Percentiles rank a stretch among this genome's conserved stretches.
Conservation (phyloP, 2,797 vertebrate species). For the Antennarius maculatus region DNA sequence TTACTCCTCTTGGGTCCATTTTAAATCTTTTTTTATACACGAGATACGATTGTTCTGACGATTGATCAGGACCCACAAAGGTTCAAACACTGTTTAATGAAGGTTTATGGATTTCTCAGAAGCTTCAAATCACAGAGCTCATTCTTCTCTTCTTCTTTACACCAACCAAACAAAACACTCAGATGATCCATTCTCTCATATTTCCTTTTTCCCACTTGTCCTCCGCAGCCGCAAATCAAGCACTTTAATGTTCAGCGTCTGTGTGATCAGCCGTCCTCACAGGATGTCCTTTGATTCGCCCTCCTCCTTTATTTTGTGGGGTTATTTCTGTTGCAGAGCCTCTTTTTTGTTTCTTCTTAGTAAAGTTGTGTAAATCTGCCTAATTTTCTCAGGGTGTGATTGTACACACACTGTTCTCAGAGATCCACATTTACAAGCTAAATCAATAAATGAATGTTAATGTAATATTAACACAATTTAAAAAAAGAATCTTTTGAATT, state of each 20-base stretch:
- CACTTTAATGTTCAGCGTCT: conserved; percentile 26
- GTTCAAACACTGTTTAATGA: conserved; percentile 15
- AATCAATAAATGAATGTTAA: conserved; percentile 55
- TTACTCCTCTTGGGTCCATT: conserved; percentile 14
- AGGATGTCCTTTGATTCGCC: conserved; percentile 7
- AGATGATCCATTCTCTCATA: conserved; percentile 66
- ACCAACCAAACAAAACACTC: conserved; percentile 11
- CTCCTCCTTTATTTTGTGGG: conserved; percentile 8
- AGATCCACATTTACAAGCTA: conserved; percentile 19
- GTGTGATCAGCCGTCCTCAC: conserved; percentile 23
- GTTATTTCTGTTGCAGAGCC: conserved; percentile 20
- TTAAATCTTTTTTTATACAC: conserved; percentile 19
- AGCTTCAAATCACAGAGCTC: conserved; percentile 17
- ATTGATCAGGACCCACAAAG: neutral
- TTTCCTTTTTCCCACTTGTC: conserved; percentile 47
- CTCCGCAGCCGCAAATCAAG: conserved; percentile 43
- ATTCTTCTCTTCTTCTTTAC: conserved; percentile 11
- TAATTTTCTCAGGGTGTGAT: conserved; percentile 5
- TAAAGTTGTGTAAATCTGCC: conserved; percentile 8
- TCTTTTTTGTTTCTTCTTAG: conserved; percentile 1
- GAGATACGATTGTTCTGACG: neutral
- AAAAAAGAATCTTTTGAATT: conserved; percentile 35
- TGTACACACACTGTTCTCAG: conserved; percentile 10
- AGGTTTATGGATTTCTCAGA: conserved; percentile 21
- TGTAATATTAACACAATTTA: conserved; percentile 49